Evolutionary conservation across 2,113 vertebrate genomes (phyloP).

Genomic region (Arvicanthis niloticus): DNA sequence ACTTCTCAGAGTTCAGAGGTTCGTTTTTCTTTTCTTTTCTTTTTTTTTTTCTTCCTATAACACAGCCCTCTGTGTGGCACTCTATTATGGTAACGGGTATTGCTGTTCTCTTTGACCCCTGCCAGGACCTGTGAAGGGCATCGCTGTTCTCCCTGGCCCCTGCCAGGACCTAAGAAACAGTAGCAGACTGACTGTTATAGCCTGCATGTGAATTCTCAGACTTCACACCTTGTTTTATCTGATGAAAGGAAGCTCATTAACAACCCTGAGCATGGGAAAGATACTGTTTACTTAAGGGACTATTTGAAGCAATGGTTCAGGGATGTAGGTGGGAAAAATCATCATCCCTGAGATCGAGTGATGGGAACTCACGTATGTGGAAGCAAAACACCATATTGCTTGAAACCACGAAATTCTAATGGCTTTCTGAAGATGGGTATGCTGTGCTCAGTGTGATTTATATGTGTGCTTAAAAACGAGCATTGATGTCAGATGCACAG

Average conservation of each 20-base stretch:
- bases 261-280: background rate
- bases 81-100: too few relatives aligned
- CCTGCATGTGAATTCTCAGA: background rate
- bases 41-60: background rate
- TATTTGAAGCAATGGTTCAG: background rate
- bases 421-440: slow-evolving; percentile 64
- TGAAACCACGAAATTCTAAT: slow-evolving; percentile 44
- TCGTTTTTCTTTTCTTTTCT: background rate
- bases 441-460: slow-evolving; percentile 59
- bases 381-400: slow-evolving; percentile 18
- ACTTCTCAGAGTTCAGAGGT: background rate
- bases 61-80: background rate
- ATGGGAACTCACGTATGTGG: background rate
- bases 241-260: background rate
- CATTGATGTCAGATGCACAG: slow-evolving; percentile 42
- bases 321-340: background rate
- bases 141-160: background rate
- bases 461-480: slow-evolving; percentile 64
- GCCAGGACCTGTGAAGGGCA: background rate
- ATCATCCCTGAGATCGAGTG: background rate
- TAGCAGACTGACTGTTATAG: background rate
- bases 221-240: slow-evolving; percentile 14
- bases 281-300: background rate
- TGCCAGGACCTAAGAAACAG: background rate
- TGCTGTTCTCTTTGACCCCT: background rate